A percentile compares a stretch with the other conserved stretches of the same genome.
phyloP scores from a whole-genome alignment of 2,888 invertebrate genomes.

The Catocala sponsa region DNA sequence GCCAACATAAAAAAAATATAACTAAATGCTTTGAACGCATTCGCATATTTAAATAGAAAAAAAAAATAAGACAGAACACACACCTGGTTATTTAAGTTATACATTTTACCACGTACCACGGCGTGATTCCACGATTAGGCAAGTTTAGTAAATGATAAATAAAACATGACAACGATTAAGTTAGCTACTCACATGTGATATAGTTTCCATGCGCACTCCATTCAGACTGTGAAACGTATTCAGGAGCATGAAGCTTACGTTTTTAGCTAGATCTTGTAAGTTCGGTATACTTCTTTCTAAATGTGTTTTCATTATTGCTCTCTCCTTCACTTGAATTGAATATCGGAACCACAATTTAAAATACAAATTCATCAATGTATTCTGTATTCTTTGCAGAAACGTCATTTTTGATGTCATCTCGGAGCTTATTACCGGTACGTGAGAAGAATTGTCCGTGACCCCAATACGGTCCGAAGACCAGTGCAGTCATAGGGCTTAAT shows the following conservation, averaged over 20 bases:
- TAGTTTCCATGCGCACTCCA: constrained; percentile 77
- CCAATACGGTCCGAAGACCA: constrained; percentile 82
- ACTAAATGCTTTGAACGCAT: no score
- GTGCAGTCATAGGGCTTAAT: constrained; percentile 87
- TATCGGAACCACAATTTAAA: constrained; percentile 70
- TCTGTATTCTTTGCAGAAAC: constrained; percentile 81
- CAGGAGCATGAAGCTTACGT: constrained; percentile 84
- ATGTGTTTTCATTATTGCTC: constrained; percentile 70
- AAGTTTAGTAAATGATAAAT: no score
- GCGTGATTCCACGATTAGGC: no score
- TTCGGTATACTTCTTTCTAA: constrained; percentile 79
- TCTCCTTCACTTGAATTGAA: constrained; percentile 67
- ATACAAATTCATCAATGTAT: constrained; percentile 61
- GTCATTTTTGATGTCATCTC: constrained; percentile 77
- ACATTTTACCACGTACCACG: no score
- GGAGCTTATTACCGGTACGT: constrained; percentile 85
- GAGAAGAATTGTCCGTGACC: constrained; percentile 80
- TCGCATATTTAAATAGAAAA: no score
- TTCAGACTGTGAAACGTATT: constrained; percentile 89
- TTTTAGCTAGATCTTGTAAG: constrained; percentile 81
- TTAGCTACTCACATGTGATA: constrained; percentile 76
- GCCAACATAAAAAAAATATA: no score
- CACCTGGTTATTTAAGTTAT: no score
- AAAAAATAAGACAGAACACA: no score
- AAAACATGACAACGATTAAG: background rate